A percentile compares a stretch with the other conserved stretches of the same genome.
Evolutionary conservation across 2,888 invertebrate species (phyloP).

Genomic region (Platycheirus albimanus): DNA sequence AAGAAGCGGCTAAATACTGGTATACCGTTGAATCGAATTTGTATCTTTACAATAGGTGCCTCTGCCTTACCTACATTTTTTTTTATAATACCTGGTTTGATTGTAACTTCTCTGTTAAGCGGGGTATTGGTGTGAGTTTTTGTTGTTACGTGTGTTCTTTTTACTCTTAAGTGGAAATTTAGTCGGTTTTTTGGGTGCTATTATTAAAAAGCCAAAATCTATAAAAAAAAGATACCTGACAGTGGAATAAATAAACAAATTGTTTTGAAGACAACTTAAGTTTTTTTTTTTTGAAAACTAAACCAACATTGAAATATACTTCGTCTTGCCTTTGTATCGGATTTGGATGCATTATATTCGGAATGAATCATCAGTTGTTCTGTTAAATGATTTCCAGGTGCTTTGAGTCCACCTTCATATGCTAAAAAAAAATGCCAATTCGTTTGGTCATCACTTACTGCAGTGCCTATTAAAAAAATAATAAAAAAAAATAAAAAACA

Average conservation of each 20-base stretch:
- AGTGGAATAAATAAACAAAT: no score
- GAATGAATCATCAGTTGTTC: conserved; percentile 60
- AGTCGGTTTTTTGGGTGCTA: conserved; percentile 1
- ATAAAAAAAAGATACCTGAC: not conserved
- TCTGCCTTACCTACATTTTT: conserved; percentile 34
- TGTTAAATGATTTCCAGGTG: conserved; percentile 55
- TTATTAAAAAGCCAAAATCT: not conserved
- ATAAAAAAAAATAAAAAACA: conserved; percentile 11
- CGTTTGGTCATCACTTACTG: conserved; percentile 60
- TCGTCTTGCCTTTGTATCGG: conserved; percentile 47
- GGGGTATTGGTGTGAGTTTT: conserved; percentile 35
- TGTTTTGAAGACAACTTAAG: not conserved
- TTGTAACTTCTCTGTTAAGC: conserved; percentile 9
- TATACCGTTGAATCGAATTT: not conserved
- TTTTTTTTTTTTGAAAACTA: not conserved
- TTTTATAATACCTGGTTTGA: conserved; percentile 36
- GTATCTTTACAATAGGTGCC: no score
- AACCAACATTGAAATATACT: conserved; percentile 22
- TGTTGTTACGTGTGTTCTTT: conserved; percentile 37
- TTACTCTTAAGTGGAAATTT: no score
- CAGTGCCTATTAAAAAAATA: conserved; percentile 18
- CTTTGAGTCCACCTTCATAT: conserved; percentile 45
- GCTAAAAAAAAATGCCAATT: conserved; percentile 56
- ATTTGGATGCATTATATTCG: not conserved
- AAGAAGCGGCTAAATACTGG: conserved; percentile 39